Conservation (phyloP, 2,113 vertebrate genomes). For the Rana temporaria region DNA sequence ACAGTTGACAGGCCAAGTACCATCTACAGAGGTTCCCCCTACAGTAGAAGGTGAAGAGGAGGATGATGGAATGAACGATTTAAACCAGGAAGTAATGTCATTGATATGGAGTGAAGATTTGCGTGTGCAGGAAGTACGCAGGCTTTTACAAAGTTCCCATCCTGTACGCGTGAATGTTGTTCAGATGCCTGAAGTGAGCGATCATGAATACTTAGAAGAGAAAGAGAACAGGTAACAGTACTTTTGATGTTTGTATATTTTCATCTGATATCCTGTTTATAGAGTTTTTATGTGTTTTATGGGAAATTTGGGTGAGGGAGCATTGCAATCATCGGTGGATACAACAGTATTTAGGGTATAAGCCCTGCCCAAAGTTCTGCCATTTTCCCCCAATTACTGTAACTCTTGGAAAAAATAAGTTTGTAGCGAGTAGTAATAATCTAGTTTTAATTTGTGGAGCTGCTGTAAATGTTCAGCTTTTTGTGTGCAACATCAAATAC, state of each 20-base stretch:
- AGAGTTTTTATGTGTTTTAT: neutral
- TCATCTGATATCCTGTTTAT: neutral
- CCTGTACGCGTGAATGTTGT: slow-evolving; percentile 92
- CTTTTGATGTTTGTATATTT: neutral
- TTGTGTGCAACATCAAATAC: no score
- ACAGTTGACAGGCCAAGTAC: slow-evolving; percentile 81
- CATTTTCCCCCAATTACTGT: no score
- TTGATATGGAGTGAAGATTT: slow-evolving; percentile 96
- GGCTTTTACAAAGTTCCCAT: slow-evolving; percentile 92
- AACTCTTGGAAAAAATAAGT: no score
- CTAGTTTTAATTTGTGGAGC: neutral
- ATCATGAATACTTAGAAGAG: slow-evolving; percentile 97
- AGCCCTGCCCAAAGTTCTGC: no score
- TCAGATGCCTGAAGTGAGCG: slow-evolving; percentile 93
- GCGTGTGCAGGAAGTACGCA: slow-evolving; percentile 91
- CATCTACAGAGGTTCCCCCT: slow-evolving; percentile 83
- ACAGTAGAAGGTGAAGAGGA: slow-evolving; percentile 90
- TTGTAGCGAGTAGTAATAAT: no score
- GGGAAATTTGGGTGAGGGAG: neutral
- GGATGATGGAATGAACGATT: slow-evolving; percentile 96
- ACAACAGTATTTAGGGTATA: no score
- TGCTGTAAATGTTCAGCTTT: no score
- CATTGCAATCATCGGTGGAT: neutral
- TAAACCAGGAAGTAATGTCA: slow-evolving; percentile 91
- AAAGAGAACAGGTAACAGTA: slow-evolving; percentile 90